A percentile compares a stretch with the other conserved stretches of the same genome.
phyloP scores from a whole-genome alignment of 1,140 invertebrate genomes.

The Brachystomella parvula region DNA sequence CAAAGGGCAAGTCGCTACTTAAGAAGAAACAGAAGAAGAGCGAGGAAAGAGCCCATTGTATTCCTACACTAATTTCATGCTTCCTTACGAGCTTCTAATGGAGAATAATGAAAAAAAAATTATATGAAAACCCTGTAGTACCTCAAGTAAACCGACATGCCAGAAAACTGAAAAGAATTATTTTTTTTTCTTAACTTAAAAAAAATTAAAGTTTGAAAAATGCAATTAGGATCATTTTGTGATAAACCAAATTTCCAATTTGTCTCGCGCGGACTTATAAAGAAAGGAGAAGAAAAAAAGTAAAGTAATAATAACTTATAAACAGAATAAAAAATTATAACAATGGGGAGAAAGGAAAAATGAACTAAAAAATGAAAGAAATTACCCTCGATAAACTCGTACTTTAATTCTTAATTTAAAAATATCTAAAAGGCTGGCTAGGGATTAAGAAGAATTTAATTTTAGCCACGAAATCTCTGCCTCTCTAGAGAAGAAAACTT shows the following conservation, averaged over 20 bases:
- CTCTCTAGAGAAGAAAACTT: not conserved
- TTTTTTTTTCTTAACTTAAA: not conserved
- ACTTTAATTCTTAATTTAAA: not conserved
- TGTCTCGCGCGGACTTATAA: slow-evolving; percentile 35
- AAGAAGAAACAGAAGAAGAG: slow-evolving; percentile 22
- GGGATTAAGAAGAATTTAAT: too few relatives aligned
- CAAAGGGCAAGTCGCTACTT: slow-evolving; percentile 39
- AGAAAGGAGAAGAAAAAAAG: not conserved
- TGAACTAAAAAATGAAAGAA: not conserved
- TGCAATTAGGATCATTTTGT: slow-evolving; percentile 38
- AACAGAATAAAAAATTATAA: not conserved
- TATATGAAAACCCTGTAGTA: not conserved
- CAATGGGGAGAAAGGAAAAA: not conserved
- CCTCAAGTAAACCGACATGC: not conserved
- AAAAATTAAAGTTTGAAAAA: slow-evolving; percentile 11
- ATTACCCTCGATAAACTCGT: not conserved
- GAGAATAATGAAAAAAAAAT: slow-evolving; percentile 9
- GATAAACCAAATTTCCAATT: slow-evolving; percentile 39
- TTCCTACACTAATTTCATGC: slow-evolving; percentile 37
- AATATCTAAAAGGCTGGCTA: too few relatives aligned
- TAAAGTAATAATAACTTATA: slow-evolving; percentile 9
- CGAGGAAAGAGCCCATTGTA: slow-evolving; percentile 12
- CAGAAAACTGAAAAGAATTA: slow-evolving; percentile 3
- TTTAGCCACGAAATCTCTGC: not conserved
- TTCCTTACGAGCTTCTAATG: slow-evolving; percentile 37